Conservation (phyloP, 2,888 invertebrate species). For the Leucozona laternaria region DNA sequence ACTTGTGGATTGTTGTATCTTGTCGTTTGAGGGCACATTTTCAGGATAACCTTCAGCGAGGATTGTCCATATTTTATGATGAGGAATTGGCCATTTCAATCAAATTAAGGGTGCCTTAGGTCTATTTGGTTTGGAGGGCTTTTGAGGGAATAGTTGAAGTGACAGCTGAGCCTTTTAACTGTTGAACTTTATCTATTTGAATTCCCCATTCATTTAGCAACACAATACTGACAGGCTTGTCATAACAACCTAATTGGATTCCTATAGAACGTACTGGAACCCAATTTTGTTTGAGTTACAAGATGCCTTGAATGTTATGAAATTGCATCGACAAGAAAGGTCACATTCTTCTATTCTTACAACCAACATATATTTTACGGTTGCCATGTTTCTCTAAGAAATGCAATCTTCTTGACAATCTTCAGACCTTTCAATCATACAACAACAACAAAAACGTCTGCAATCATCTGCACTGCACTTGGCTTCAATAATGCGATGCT, state of each 20-base stretch:
- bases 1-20: slow-evolving; percentile 39
- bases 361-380: not conserved
- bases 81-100: slow-evolving; percentile 13
- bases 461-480: slow-evolving; percentile 29
- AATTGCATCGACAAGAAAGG: not conserved
- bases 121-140: not conserved
- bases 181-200: not conserved
- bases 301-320: not conserved
- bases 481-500: slow-evolving; percentile 2
- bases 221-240: not conserved
- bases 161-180: slow-evolving; percentile 3
- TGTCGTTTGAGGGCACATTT: slow-evolving; percentile 10
- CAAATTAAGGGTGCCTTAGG: not conserved
- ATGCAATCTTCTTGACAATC: not conserved
- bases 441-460: not conserved
- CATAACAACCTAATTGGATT: not conserved
- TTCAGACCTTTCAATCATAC: not conserved
- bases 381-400: not conserved
- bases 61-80: slow-evolving; percentile 7
- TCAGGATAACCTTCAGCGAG: not conserved
- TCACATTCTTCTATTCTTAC: not conserved
- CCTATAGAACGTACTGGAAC: not conserved
- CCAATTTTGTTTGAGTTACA: not conserved
- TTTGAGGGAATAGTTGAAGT: slow-evolving; percentile 11
- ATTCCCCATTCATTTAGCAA: not conserved